Conservation (phyloP, 2,113 vertebrate species). For the Semicossyphus pulcher region DNA sequence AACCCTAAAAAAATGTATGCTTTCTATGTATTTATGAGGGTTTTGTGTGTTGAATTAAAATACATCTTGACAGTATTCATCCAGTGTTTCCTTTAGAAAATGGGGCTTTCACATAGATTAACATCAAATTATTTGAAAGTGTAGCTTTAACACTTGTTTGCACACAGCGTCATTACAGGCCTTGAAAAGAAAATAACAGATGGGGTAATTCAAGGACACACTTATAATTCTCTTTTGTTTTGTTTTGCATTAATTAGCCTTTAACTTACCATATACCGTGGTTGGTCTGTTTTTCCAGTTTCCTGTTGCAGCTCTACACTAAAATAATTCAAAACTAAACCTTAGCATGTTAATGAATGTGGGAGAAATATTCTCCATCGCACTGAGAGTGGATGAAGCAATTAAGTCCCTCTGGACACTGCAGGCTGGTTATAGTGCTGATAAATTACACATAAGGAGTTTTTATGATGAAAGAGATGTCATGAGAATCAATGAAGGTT, state of each 20-base stretch:
- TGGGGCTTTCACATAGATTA: not conserved
- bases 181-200: not conserved
- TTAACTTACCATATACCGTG: not conserved
- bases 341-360: not conserved
- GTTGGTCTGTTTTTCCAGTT: not conserved
- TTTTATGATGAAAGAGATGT: conserved; percentile 21
- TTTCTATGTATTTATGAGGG: conserved; percentile 21
- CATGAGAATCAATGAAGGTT: not conserved
- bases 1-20: conserved; percentile 1
- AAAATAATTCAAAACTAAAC: not conserved
- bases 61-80: conserved; percentile 2
- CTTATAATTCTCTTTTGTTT: not conserved
- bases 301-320: not conserved
- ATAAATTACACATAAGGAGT: conserved; percentile 10
- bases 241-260: not conserved
- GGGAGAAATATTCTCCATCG: not conserved
- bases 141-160: not conserved
- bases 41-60: conserved; percentile 41
- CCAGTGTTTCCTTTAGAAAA: not conserved
- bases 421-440: not conserved
- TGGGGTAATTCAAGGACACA: conserved; percentile 1
- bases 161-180: not conserved
- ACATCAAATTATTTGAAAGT: not conserved
- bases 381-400: not conserved
- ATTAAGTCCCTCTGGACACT: not conserved